Conservation (phyloP, 2,888 invertebrate genomes). For the Synanthedon myopaeformis region DNA sequence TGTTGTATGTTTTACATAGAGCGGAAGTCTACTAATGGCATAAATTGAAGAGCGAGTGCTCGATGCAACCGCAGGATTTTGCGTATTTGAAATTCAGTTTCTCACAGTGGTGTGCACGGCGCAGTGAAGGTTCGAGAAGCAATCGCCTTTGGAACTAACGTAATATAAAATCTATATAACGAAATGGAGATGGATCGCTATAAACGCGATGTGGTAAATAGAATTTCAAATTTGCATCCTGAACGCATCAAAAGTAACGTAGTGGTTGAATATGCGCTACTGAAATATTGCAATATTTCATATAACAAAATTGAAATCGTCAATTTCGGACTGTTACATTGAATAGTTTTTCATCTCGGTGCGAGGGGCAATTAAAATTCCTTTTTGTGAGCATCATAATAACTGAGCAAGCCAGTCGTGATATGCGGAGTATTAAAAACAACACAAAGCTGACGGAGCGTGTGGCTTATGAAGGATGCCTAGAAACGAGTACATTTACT, state of each 20-base stretch:
- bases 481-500: too few relatives aligned
- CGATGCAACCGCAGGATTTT: conserved; percentile 53
- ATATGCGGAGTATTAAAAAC: conserved; percentile 2
- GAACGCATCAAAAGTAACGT: conserved; percentile 19
- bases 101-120: conserved; percentile 24
- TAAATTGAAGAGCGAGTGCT: conserved; percentile 46
- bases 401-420: conserved; percentile 1
- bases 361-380: conserved; percentile 6
- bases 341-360: conserved; percentile 5
- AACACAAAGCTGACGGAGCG: not conserved
- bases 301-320: not conserved
- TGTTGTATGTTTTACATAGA: conserved; percentile 25
- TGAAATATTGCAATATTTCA: not conserved
- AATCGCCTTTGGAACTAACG: conserved; percentile 30
- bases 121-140: conserved; percentile 31
- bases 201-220: conserved; percentile 30
- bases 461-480: not conserved
- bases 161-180: conserved; percentile 30
- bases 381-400: conserved; percentile 5
- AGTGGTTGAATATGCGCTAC: not conserved
- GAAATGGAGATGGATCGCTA: conserved; percentile 29
- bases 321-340: conserved; percentile 2
- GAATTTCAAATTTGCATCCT: conserved; percentile 38
- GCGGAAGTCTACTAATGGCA: conserved; percentile 54
- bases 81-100: conserved; percentile 61